Evolutionary conservation across 2,797 vertebrate genomes (phyloP).

Genomic region (Rhynchonycteris naso): DNA sequence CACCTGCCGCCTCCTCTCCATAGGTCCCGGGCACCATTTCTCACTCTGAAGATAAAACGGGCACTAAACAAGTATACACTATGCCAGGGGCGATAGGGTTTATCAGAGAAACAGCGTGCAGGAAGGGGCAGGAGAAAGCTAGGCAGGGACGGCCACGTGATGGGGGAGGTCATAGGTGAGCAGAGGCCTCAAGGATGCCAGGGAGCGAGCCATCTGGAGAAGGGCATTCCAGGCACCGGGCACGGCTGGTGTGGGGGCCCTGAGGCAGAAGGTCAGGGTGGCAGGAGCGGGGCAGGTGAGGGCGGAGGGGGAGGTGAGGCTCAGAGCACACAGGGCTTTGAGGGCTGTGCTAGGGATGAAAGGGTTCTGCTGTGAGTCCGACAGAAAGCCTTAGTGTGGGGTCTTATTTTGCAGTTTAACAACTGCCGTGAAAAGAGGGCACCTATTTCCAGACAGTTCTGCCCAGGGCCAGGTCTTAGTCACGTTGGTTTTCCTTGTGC

Average conservation of each 20-base stretch:
- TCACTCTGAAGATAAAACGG: not conserved
- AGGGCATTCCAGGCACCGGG: not conserved
- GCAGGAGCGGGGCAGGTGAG: not conserved
- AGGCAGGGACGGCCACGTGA: not conserved
- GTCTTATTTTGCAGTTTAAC: not conserved
- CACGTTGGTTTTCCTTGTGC: not conserved
- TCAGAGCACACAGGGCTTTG: not conserved
- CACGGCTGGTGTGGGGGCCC: not conserved
- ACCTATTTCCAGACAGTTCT: not conserved
- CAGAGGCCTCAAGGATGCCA: not conserved
- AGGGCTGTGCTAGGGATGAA: not conserved
- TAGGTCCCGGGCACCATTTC: not conserved
- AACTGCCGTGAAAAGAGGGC: not conserved
- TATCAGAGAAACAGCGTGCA: not conserved
- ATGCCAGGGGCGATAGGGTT: not conserved
- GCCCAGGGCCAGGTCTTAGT: not conserved
- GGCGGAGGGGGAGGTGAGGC: not conserved
- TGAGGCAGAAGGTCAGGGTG: not conserved
- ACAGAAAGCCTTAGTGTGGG: not conserved
- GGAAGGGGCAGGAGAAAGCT: not conserved
- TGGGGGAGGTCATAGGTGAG: not conserved
- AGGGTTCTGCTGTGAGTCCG: not conserved
- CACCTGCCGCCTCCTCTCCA: rapidly evolving
- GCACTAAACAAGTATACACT: not conserved
- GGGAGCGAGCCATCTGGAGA: not conserved